Evolutionary conservation across 2,888 invertebrate genomes (phyloP).

Genomic region (Colletes collaris): DNA sequence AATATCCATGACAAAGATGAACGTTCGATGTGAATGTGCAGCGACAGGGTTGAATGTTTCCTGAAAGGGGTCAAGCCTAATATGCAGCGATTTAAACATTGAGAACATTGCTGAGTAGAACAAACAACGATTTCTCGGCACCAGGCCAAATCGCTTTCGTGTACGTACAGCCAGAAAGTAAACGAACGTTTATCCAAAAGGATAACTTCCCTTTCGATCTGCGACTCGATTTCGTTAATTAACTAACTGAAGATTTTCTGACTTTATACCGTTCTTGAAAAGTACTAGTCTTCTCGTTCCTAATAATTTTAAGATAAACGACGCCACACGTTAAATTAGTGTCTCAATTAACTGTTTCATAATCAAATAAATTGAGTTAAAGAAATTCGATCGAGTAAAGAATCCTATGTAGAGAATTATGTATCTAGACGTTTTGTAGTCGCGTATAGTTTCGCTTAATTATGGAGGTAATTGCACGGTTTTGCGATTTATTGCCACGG

Average conservation of each 20-base stretch:
- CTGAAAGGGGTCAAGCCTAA: conserved; percentile 51
- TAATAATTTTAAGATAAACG: too few species aligned
- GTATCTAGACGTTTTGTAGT: neutral
- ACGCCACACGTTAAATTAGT: too few species aligned
- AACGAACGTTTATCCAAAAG: conserved; percentile 13
- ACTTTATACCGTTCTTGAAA: too few species aligned
- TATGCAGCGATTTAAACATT: conserved; percentile 48
- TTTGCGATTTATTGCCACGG: conserved; percentile 32
- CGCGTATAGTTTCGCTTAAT: conserved; percentile 21
- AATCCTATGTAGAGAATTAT: neutral
- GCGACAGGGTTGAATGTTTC: conserved; percentile 24
- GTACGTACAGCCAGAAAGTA: conserved; percentile 6
- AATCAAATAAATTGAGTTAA: too few species aligned
- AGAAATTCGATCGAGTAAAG: too few species aligned
- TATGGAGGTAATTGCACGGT: conserved; percentile 30
- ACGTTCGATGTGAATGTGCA: conserved; percentile 19
- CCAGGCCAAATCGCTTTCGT: conserved; percentile 37
- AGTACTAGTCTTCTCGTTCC: too few species aligned
- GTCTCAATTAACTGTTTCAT: too few species aligned
- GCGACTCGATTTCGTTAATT: conserved; percentile 4
- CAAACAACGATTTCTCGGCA: conserved; percentile 49
- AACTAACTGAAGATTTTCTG: neutral
- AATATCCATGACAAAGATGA: conserved; percentile 41
- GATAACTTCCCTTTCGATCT: neutral
- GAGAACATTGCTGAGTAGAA: conserved; percentile 35